Evolutionary conservation across 2,797 vertebrate genomes (phyloP), one percentile per base, ranked within the genome.

Genomic region (Alauda arvensis): DNA sequence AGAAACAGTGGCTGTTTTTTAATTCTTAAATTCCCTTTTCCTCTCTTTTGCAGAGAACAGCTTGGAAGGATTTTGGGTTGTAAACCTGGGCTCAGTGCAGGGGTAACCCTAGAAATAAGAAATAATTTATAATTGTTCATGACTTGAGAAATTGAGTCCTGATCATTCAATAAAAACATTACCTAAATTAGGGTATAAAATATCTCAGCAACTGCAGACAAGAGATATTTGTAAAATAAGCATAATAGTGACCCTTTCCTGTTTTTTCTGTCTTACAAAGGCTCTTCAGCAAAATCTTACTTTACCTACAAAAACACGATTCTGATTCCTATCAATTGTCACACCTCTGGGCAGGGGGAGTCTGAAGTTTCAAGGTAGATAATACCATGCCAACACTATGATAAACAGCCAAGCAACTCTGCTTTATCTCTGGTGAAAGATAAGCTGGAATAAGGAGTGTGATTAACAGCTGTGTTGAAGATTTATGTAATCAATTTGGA

Each of bases 401-500:
- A 92, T 84, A 78, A 92, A 88, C 65, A 89, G 63, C 71, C 74
- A 77, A 85, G 69, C 24, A 70, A 33, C 72, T 42, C 14, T 60
- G 40, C 70, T 88, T 55, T 86, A 87, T 69, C 77, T 77, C 83
- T 67, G 62, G 42, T 53, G 72, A 66, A 80, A 94, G 91, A 94
- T 90, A 91, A 93, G 68, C 53, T 72, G 69, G 43, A 86, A 77
- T 84, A 69, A 79, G 77, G 68, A 87, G 31, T 14, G 71, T 88
- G 90, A 90, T 94, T 83, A 90, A 77, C 62, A 87, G 45, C 31
- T n/a, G 53, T 77, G 42, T 56, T 85, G 56, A 48, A 34, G 74
- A 83, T 79, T 77, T 91, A 65, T 92, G 85, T 90, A 72, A 81
- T 83, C 87, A 75, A 31, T 69, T 68, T 63, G 76, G 83, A 89